These are phyloP conservation scores for Agapostemon virescens DNA, from an alignment of 2,888 invertebrate genomes.

Conservation along the genomic window DNA sequence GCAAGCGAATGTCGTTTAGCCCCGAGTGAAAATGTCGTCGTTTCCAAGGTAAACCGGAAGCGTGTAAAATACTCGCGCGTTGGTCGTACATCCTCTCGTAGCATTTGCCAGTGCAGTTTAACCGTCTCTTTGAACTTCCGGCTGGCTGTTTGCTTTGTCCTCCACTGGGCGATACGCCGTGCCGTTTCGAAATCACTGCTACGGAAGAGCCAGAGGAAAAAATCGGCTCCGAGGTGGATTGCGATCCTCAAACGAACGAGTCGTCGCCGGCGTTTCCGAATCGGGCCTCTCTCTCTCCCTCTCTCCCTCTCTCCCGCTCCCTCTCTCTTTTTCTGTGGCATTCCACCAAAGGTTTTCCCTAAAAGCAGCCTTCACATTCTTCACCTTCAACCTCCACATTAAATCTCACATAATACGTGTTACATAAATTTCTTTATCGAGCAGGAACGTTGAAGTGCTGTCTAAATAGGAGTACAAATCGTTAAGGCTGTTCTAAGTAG, in stretches of 20 bases:
- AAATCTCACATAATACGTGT: too few relatives aligned
- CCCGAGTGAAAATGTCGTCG: not conserved
- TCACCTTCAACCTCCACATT: too few relatives aligned
- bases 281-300: too few relatives aligned
- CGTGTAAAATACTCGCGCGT: not conserved
- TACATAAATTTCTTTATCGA: not conserved
- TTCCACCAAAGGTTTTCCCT: too few relatives aligned
- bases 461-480: not conserved
- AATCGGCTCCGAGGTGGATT: not conserved
- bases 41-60: slow-evolving; percentile 2
- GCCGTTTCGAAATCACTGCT: not conserved
- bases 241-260: not conserved
- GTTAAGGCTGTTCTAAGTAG: not conserved
- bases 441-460: not conserved
- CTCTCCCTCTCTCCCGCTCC: too few relatives aligned
- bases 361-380: not conserved
- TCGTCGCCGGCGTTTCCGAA: too few relatives aligned
- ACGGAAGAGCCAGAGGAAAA: not conserved
- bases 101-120: not conserved
- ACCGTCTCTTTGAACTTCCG: slow-evolving; percentile 6
- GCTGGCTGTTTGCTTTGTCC: slow-evolving; percentile 4
- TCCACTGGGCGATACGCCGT: not conserved
- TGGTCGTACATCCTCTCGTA: not conserved
- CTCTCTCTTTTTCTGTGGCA: too few relatives aligned
- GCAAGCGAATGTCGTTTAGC: not conserved